Evolutionary conservation across 1,140 invertebrate genomes (phyloP), one percentile per base, ranked within the genome.

Genomic region (Calycopis cecrops): DNA sequence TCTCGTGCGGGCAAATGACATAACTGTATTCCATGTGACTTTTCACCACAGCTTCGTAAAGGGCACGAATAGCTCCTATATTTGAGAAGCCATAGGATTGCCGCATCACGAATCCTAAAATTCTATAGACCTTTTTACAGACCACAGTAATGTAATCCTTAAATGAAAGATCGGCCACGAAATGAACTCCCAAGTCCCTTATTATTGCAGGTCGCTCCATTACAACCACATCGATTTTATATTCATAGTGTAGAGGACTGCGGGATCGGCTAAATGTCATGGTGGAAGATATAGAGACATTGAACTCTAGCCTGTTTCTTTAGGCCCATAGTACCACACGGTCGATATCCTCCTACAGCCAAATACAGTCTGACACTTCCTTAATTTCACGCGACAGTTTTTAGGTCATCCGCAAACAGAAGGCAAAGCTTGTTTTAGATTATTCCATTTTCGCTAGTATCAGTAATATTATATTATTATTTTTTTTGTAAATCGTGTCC

Each of bases 261-360:
- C 28, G 11, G 4, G 48, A 10, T 4, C 33, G 48, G 12, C 21
- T 50, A 34, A 50, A 50, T 7, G 28, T 34, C 12, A 50, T 35
- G 0, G 9, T 1, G 7, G 48, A 50, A 35, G 28, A 35, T 50
- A 34, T 50, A 6, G 28, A 35, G 21, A 50, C 48, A 50, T 50
- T 50, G n/a, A 50, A 50, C 0, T 50, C 11, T 14, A 50, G 28
- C 8, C 34, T 50, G 14, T 50, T 50, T 12, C 28, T 10, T 2
- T 14, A 4, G n/a, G 11, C n/a, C 48, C 33, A 50, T 14, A 34
- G 1, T 14, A 35, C 48, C 11, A 35, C 28, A 1, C 28, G 4
- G 11, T 4, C 7, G 11, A 50, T 34, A 12, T 50, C 48, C 21
- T 50, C 9, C 14, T 50, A 28, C 6, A 50, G 14, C n/a, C 33